Conservation (phyloP, 2,113 vertebrate genomes). For the Haemorhous mexicanus region DNA sequence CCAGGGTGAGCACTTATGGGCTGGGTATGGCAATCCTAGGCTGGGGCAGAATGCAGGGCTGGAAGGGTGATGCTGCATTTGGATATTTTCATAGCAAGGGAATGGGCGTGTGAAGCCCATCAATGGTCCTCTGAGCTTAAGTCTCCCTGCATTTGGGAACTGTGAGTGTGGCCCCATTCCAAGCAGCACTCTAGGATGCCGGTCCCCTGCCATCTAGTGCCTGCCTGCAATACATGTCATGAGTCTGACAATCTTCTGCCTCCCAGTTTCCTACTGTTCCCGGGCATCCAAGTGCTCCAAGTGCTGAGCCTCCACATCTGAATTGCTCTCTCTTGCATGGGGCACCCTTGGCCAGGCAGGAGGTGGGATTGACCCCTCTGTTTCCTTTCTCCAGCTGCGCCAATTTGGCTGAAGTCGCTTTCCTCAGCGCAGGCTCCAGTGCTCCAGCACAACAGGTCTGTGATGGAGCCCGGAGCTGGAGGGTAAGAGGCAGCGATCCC, state of each 20-base stretch:
- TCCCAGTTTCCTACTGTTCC: constrained; percentile 49
- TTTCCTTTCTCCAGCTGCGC: constrained; percentile 38
- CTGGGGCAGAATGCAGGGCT: background rate
- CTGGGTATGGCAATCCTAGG: background rate
- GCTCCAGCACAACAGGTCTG: constrained; percentile 67
- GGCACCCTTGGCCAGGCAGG: background rate
- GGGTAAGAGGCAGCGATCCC: background rate
- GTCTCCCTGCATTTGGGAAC: constrained; percentile 40
- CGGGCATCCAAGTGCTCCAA: constrained; percentile 24
- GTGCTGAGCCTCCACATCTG: background rate
- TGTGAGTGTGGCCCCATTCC: constrained; percentile 41
- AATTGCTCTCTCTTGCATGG: background rate
- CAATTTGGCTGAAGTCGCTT: constrained; percentile 52
- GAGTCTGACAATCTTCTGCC: constrained; percentile 56
- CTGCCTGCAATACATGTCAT: constrained; percentile 58
- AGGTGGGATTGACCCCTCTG: background rate
- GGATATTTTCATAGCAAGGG: background rate
- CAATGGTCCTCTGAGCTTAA: background rate
- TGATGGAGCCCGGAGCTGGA: constrained; percentile 46
- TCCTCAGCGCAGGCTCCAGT: constrained; percentile 16
- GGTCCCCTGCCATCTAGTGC: constrained; percentile 61
- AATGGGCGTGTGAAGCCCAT: background rate
- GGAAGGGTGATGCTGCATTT: background rate
- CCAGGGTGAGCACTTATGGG: background rate
- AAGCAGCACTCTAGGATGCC: constrained; percentile 50